Percentiles rank a stretch among this genome's conserved stretches.
These are phyloP conservation scores for Neocloeon triangulifer DNA, from an alignment of 1,140 invertebrate species.

Conservation along the genomic window DNA sequence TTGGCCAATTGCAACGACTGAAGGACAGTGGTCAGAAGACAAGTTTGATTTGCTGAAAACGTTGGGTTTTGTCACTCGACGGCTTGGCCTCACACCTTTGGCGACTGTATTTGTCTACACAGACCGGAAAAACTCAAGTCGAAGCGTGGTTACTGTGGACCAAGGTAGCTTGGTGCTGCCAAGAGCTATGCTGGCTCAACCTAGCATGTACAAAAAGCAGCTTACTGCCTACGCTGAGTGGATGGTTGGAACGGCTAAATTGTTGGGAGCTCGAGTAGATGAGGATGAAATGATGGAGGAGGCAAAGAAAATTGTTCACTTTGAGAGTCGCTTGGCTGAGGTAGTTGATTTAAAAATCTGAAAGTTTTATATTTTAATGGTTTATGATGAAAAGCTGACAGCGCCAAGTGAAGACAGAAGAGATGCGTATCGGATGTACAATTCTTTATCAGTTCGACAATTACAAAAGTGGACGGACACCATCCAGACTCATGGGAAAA, in stretches of 20 bases:
- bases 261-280: constrained; percentile 4
- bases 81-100: constrained; percentile 10
- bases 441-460: constrained; percentile 23
- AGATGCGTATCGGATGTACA: constrained; percentile 27
- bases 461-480: constrained; percentile 17
- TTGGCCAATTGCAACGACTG: constrained; percentile 17
- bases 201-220: constrained; percentile 14
- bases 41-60: constrained; percentile 13
- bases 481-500: not conserved
- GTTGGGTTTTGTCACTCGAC: constrained; percentile 9
- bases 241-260: constrained; percentile 16
- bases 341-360: not conserved
- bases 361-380: not conserved
- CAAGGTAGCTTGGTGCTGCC: constrained; percentile 25
- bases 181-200: constrained; percentile 23
- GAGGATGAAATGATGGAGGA: constrained; percentile 11
- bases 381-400: constrained; percentile 20
- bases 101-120: constrained; percentile 12
- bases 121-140: constrained; percentile 14
- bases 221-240: constrained; percentile 22
- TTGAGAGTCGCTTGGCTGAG: not conserved
- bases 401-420: constrained; percentile 20
- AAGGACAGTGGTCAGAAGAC: constrained; percentile 10
- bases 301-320: not conserved
- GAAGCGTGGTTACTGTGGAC: constrained; percentile 18